These are phyloP conservation scores for Hypothenemus hampei DNA, from an alignment of 1,140 invertebrate genomes.

Conservation along the genomic window DNA sequence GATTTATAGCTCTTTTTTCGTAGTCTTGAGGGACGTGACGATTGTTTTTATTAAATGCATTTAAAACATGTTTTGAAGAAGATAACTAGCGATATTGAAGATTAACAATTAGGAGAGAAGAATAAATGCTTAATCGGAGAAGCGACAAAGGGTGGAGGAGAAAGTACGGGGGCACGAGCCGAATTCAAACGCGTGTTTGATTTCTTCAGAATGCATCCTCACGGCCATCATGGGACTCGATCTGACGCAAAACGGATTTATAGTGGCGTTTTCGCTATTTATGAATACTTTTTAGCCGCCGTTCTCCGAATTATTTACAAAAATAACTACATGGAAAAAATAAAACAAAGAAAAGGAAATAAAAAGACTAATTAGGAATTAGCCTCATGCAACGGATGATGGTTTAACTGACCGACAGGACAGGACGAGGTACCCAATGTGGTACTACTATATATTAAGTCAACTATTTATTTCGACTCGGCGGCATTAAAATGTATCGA, in stretches of 20 bases:
- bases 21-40: conserved; percentile 7
- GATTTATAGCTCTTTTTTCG: conserved; percentile 26
- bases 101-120: too few relatives aligned
- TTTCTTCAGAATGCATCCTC: conserved; percentile 27
- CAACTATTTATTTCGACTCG: conserved; percentile 28
- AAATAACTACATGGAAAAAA: too few relatives aligned
- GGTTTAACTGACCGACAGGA: too few relatives aligned
- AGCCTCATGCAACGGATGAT: conserved; percentile 11
- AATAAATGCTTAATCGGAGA: too few relatives aligned
- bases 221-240: conserved; percentile 26
- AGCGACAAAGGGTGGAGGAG: too few relatives aligned
- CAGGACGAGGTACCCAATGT: conserved; percentile 7
- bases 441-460: conserved; percentile 24
- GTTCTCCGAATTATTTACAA: too few relatives aligned
- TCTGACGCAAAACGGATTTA: conserved; percentile 28
- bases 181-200: conserved; percentile 18
- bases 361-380: conserved; percentile 22
- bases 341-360: too few relatives aligned
- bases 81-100: too few relatives aligned
- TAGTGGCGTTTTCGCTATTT: conserved; percentile 27
- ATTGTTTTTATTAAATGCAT: conserved; percentile 23
- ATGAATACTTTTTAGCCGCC: conserved; percentile 33
- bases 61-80: too few relatives aligned
- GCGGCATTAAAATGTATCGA: conserved; percentile 30
- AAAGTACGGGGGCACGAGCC: too few relatives aligned